Conservation (phyloP, 1,140 invertebrate genomes). For the Mizuhopecten yessoensis region DNA sequence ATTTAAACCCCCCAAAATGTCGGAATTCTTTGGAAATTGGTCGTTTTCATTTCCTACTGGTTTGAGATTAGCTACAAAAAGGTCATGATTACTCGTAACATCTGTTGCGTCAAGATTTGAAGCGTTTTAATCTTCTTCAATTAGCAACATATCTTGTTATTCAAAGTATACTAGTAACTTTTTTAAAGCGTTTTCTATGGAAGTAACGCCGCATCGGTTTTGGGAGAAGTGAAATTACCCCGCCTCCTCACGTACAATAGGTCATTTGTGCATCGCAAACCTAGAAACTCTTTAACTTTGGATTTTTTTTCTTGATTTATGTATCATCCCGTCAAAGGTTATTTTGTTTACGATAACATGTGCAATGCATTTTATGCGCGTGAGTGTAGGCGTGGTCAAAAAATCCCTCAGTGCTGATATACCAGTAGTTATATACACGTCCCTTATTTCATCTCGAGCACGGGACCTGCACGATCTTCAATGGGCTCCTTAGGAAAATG, state of each 20-base stretch:
- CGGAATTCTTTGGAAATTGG: background rate
- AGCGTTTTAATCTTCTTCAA: conserved; percentile 6
- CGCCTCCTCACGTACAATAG: background rate
- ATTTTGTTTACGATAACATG: background rate
- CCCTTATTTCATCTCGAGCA: background rate
- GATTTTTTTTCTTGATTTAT: background rate
- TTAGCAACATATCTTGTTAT: background rate
- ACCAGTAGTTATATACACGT: too few relatives aligned
- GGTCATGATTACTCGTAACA: background rate
- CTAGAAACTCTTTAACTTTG: background rate
- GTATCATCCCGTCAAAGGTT: background rate
- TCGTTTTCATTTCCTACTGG: background rate
- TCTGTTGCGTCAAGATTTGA: background rate
- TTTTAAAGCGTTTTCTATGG: background rate
- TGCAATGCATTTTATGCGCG: background rate
- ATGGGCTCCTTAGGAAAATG: background rate
- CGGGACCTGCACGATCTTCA: background rate
- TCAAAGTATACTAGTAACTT: background rate
- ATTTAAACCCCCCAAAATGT: background rate
- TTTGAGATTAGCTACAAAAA: background rate
- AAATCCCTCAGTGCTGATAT: background rate
- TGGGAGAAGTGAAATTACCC: background rate
- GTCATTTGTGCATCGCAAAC: background rate
- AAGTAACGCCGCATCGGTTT: too few relatives aligned
- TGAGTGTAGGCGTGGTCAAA: background rate